phyloP scores from a whole-genome alignment of 2,888 invertebrate genomes.

The Podabrus alpinus region DNA sequence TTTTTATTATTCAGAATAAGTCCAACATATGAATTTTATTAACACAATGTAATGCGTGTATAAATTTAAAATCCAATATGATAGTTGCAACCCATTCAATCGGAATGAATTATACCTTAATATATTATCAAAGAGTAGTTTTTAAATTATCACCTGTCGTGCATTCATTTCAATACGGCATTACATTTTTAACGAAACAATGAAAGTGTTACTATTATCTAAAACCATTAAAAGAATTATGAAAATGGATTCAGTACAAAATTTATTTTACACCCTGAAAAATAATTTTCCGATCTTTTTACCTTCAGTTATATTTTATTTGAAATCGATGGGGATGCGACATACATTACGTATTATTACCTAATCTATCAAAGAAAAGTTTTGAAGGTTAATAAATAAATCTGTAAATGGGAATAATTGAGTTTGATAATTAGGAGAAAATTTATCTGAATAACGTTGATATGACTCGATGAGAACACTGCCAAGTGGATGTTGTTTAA shows the following conservation, averaged over 20 bases:
- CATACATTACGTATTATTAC: no score
- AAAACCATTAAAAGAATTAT: no score
- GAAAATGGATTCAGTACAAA: no score
- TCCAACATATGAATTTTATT: conserved; percentile 1
- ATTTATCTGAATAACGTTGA: conserved; percentile 7
- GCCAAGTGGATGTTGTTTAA: conserved; percentile 7
- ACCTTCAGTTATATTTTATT: no score
- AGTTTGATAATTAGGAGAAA: not conserved
- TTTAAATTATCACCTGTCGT: not conserved
- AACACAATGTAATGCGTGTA: not conserved
- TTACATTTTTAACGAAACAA: not conserved
- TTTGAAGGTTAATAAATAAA: no score
- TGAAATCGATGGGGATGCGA: no score
- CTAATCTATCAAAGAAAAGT: no score
- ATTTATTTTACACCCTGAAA: no score
- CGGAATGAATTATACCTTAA: not conserved
- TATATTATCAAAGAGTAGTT: not conserved
- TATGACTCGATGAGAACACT: not conserved
- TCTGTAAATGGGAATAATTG: not conserved
- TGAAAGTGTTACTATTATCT: no score
- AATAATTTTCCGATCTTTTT: no score
- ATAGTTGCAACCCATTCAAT: not conserved
- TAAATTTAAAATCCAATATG: not conserved
- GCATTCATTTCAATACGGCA: not conserved
- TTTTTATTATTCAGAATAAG: conserved; percentile 1